Conservation (phyloP, 2,888 invertebrate species). For the Melanostoma scalare region DNA sequence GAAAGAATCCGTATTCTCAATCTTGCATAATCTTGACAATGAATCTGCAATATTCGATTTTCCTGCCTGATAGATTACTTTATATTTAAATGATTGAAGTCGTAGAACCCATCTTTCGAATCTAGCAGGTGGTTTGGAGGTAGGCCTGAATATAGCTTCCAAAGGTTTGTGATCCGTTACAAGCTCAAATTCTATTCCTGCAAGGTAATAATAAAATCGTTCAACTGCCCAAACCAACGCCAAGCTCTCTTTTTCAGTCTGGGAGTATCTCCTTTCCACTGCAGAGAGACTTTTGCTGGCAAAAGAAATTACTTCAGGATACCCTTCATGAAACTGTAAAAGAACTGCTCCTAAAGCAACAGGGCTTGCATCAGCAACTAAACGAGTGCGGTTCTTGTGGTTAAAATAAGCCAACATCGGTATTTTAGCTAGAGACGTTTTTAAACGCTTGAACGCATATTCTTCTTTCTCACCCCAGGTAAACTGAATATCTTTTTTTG, state of each 20-base stretch:
- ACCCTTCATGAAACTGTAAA: constrained; percentile 7
- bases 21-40: background rate
- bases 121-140: constrained; percentile 3
- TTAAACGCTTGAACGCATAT: background rate
- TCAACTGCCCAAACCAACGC: constrained; percentile 19
- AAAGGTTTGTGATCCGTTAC: constrained; percentile 4
- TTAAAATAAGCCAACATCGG: constrained; percentile 1
- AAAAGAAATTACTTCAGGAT: constrained; percentile 1
- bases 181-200: constrained; percentile 10
- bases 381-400: background rate
- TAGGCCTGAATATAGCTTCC: background rate
- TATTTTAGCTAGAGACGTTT: background rate
- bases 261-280: constrained; percentile 7
- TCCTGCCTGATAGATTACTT: background rate
- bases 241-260: constrained; percentile 3
- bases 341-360: constrained; percentile 25
- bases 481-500: background rate
- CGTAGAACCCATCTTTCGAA: constrained; percentile 5
- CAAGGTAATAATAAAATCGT: constrained; percentile 3
- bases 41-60: constrained; percentile 3
- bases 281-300: constrained; percentile 2
- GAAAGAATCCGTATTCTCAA: background rate
- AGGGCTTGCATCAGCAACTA: constrained; percentile 7
- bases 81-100: too few relatives aligned
- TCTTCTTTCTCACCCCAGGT: background rate